Base-by-base conservation (phyloP, 2,113 vertebrate genomes). In the Argyrosomus japonicus region DNA sequence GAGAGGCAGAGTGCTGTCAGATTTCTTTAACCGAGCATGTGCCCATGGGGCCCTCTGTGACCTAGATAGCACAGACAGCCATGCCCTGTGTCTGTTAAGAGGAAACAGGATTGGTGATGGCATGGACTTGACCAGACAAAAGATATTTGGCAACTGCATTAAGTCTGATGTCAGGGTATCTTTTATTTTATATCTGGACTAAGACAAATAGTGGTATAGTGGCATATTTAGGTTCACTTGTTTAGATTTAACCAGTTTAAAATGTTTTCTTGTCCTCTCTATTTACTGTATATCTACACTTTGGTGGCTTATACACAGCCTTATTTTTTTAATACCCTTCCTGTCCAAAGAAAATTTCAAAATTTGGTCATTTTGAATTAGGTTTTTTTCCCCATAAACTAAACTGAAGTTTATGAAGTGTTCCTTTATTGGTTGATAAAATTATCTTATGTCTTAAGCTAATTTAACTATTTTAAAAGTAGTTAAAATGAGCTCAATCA, bases 1-100 rank as follows among this genome's bases (percentile, higher is more conserved):
- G 71, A 84, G 86, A 91, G 88, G 91, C 89, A 81, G 88, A 85
- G 87, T 75, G 86, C 94, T 94, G 94, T 95, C 94, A 95, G 88
- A 82, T 94, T 89, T 93, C 88, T 90, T 95, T 93, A 94, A 85
- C 88, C 82, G 83, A 90, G 87, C 85, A 27, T 74, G 85, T 89
- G 89, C 88, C 94, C 89, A 81, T 82, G 71, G 91, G 94, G 92
- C 85, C 87, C 64, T 70, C 73, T 73, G 83, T 95, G 94, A 95
- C 95, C 94, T 94, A 95, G 74, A 95, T 95, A 92, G 25, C 78
- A 83, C 87, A 90, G 87, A 81, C 89, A 75, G 91, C 75, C 79
- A 45, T 89, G 85, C 74, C 91, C 76, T 73, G 79, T 70, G 83
- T 71, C 71, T 80, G 63, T 74, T 74, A 68, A 72, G 80, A 87